phyloP scores from a whole-genome alignment of 2,797 vertebrate genomes.

The Gobio occitaniae region DNA sequence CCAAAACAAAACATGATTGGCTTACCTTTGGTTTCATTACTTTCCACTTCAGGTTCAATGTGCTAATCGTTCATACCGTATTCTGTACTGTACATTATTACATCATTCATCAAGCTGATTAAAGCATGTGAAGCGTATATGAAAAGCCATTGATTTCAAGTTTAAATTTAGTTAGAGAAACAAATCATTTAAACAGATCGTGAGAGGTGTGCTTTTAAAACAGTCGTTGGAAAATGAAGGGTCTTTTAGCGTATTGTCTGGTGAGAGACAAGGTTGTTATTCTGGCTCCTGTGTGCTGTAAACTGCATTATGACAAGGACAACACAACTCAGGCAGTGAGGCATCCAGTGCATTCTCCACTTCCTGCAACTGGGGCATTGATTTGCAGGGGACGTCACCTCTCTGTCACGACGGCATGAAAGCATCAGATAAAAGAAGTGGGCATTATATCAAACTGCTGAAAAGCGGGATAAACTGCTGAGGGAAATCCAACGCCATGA shows the following conservation, averaged over 20 bases:
- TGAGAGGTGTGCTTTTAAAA: not conserved
- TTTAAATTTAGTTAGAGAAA: not conserved
- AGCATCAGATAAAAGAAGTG: not conserved
- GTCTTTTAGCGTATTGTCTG: not conserved
- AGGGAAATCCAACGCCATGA: not conserved
- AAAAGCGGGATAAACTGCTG: not conserved
- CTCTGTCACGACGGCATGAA: not conserved
- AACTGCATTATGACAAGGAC: slow-evolving; percentile 31
- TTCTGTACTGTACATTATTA: not conserved
- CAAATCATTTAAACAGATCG: not conserved
- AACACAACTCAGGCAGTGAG: slow-evolving; percentile 15
- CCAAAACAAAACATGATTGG: not conserved
- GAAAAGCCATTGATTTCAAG: not conserved
- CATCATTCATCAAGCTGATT: slow-evolving; percentile 1
- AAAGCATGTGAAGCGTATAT: not conserved
- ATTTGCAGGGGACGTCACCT: slow-evolving; percentile 10
- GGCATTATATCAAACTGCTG: slow-evolving; percentile 8
- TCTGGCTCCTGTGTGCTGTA: not conserved
- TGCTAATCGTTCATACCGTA: not conserved
- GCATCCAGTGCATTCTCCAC: not conserved
- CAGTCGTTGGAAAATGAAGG: not conserved
- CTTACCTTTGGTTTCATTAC: slow-evolving; percentile 10
- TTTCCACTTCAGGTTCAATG: not conserved
- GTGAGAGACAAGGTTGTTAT: slow-evolving; percentile 1
- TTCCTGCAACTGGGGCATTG: slow-evolving; percentile 10